phyloP scores from a whole-genome alignment of 2,113 vertebrate species.

The Rutilus rutilus region DNA sequence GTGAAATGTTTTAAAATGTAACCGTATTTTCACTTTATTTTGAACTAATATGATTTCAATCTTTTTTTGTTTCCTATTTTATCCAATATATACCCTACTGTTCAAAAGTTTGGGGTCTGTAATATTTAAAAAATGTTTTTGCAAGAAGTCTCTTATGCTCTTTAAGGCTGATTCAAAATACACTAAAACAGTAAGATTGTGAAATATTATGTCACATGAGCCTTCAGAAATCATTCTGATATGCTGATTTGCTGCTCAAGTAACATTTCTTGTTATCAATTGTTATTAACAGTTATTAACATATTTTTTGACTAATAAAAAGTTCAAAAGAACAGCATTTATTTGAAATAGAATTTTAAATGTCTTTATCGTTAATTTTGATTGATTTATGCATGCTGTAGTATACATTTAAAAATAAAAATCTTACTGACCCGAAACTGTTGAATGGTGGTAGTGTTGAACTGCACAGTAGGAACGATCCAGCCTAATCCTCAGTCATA shows the following conservation, averaged over 20 bases:
- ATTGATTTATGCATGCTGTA: neutral
- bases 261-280: neutral
- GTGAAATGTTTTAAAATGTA: too few relatives aligned
- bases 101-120: too few relatives aligned
- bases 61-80: too few relatives aligned
- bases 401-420: neutral
- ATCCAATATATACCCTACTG: too few relatives aligned
- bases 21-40: too few relatives aligned
- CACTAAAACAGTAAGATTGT: neutral
- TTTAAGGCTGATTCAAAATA: neutral
- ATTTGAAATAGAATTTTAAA: neutral
- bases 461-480: neutral
- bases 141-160: neutral
- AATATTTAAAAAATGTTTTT: too few relatives aligned
- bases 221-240: neutral
- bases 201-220: neutral
- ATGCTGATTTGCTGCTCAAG: neutral
- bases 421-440: neutral
- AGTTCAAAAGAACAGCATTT: neutral
- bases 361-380: neutral
- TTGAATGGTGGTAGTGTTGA: neutral
- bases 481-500: neutral
- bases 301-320: neutral
- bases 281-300: neutral
- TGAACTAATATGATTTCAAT: neutral